Evolutionary conservation across 2,888 invertebrate species (phyloP).

Genomic region (Tillus elongatus): DNA sequence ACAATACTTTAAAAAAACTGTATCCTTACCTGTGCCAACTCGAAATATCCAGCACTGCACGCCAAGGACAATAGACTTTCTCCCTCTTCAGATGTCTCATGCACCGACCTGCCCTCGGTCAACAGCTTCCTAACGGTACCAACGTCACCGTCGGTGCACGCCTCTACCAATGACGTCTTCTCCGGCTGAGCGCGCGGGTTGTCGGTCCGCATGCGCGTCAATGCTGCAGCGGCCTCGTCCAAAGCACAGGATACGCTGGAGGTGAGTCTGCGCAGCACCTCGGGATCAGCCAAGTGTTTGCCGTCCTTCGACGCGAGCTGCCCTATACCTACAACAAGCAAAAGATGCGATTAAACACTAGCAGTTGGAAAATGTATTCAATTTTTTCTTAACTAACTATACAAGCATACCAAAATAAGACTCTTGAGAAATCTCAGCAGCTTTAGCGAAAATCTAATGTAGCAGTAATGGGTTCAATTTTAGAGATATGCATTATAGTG

Average conservation of each 20-base stretch:
- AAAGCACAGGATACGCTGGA: constrained; percentile 80
- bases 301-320: constrained; percentile 72
- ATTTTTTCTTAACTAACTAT: too few species aligned
- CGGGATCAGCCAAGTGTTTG: constrained; percentile 79
- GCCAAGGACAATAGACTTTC: constrained; percentile 93
- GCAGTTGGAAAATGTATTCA: too few species aligned
- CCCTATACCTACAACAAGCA: constrained; percentile 57
- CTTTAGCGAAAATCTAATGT: too few species aligned
- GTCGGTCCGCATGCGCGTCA: constrained; percentile 92
- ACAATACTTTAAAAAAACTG: too few species aligned
- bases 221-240: constrained; percentile 93
- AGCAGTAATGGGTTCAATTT: too few species aligned
- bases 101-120: constrained; percentile 86
- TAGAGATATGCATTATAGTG: too few species aligned
- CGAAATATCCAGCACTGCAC: constrained; percentile 95
- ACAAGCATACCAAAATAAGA: too few species aligned
- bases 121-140: constrained; percentile 84
- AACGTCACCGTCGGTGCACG: constrained; percentile 91
- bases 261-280: constrained; percentile 76
- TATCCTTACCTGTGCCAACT: constrained; percentile 83
- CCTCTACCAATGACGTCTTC: constrained; percentile 68
- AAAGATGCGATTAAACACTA: too few species aligned
- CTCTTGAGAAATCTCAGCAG: too few species aligned
- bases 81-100: constrained; percentile 96
- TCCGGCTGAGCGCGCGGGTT: constrained; percentile 50